Evolutionary conservation across 92 coral and sea anemone species (phyloP).

Genomic region (Virgularia gustaviana): DNA sequence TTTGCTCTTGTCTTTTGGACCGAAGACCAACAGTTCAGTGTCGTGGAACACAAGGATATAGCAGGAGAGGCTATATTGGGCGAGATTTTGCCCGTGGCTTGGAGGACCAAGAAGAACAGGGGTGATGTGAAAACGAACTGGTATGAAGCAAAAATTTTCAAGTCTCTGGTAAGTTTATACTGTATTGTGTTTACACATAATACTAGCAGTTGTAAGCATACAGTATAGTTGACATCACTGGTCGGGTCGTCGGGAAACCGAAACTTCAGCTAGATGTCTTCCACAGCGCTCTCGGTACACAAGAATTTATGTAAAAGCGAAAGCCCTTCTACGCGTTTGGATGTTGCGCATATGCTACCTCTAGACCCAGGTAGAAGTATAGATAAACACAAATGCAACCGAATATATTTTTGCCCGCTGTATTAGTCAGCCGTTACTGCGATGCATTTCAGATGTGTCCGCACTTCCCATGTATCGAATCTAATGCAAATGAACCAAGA

Average conservation of each 20-base stretch:
- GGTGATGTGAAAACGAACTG: not conserved
- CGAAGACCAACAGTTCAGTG: conserved; percentile 30
- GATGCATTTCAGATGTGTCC: too few species aligned
- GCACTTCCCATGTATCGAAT: too few species aligned
- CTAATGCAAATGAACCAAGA: too few species aligned
- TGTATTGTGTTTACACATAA: conserved; percentile 32
- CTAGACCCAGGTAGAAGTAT: too few species aligned
- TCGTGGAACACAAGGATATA: conserved; percentile 11
- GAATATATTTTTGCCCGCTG: too few species aligned
- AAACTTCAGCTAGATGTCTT: too few species aligned
- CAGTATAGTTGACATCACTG: not conserved
- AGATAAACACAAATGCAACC: too few species aligned
- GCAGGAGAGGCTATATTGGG: conserved; percentile 33
- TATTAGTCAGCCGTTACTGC: too few species aligned
- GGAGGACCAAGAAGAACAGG: conserved; percentile 8
- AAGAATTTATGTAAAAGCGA: not conserved
- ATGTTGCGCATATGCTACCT: too few species aligned
- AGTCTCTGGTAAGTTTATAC: conserved; percentile 37
- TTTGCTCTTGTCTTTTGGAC: conserved; percentile 43
- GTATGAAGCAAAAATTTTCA: conserved; percentile 9
- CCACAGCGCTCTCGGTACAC: not conserved
- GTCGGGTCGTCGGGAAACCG: too few species aligned
- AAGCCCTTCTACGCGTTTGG: too few species aligned
- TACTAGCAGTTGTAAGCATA: not conserved
- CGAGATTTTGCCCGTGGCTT: conserved; percentile 34